Conservation (phyloP, 2,888 invertebrate genomes). For the Idaea dimidiata region DNA sequence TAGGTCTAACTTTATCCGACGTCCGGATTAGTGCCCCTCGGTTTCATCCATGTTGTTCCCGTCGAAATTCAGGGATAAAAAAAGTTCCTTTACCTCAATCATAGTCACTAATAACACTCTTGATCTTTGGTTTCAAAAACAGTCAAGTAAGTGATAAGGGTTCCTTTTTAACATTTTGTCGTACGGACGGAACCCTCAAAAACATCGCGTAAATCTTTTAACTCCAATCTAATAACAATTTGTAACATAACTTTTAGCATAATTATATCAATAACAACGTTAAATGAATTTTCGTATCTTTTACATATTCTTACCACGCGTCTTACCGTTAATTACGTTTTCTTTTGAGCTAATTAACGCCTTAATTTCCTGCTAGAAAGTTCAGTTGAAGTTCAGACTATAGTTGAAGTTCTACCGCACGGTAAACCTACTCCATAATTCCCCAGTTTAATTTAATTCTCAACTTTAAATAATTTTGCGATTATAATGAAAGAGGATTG, state of each 20-base stretch:
- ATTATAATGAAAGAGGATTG: not conserved
- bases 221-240: not conserved
- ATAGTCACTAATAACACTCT: too few relatives aligned
- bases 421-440: not conserved
- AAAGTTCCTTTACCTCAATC: too few relatives aligned
- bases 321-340: not conserved
- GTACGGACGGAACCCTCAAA: not conserved
- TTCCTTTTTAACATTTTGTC: too few relatives aligned
- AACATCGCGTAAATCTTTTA: not conserved
- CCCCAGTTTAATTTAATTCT: not conserved
- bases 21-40: too few relatives aligned
- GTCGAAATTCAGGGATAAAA: too few relatives aligned
- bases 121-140: too few relatives aligned
- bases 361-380: not conserved
- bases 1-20: too few relatives aligned
- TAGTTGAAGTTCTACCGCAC: not conserved
- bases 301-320: not conserved
- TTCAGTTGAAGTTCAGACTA: not conserved
- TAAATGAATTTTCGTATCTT: not conserved
- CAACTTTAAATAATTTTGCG: not conserved
- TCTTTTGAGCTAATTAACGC: not conserved
- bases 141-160: too few relatives aligned
- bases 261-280: not conserved
- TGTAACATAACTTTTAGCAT: not conserved
- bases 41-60: too few relatives aligned